Conservation (phyloP, 2,113 vertebrate genomes). For the Aramus guarauna region DNA sequence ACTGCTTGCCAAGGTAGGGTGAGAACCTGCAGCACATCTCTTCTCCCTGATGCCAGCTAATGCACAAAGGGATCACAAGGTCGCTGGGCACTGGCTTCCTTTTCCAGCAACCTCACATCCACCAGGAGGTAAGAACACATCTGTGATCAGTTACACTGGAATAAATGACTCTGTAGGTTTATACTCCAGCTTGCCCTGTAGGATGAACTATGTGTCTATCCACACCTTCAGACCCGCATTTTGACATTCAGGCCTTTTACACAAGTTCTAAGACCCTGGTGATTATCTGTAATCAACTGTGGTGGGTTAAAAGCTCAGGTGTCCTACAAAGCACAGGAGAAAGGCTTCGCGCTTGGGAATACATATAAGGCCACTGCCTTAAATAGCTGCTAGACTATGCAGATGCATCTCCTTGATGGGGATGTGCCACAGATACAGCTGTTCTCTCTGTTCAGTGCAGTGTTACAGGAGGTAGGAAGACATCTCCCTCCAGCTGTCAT, state of each 20-base stretch:
- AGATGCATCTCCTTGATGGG: background rate
- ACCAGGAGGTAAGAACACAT: background rate
- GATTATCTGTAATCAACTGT: background rate
- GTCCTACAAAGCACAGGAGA: background rate
- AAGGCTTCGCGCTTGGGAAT: background rate
- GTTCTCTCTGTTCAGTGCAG: background rate
- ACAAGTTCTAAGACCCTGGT: background rate
- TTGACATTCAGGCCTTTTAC: background rate
- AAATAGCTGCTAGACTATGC: background rate
- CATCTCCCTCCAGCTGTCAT: background rate
- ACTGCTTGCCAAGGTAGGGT: background rate
- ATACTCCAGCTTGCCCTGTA: background rate
- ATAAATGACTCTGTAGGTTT: background rate
- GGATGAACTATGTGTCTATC: background rate
- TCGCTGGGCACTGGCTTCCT: background rate
- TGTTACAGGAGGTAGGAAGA: background rate
- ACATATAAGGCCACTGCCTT: background rate
- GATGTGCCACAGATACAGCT: background rate
- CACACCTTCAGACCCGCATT: background rate
- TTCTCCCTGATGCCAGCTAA: background rate
- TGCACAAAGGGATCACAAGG: background rate
- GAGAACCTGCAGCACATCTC: background rate
- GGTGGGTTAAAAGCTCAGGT: background rate
- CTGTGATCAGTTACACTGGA: background rate
- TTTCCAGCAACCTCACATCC: background rate